phyloP scores from a whole-genome alignment of 1,140 invertebrate species.

The Cyrtorhinus lividipennis region DNA sequence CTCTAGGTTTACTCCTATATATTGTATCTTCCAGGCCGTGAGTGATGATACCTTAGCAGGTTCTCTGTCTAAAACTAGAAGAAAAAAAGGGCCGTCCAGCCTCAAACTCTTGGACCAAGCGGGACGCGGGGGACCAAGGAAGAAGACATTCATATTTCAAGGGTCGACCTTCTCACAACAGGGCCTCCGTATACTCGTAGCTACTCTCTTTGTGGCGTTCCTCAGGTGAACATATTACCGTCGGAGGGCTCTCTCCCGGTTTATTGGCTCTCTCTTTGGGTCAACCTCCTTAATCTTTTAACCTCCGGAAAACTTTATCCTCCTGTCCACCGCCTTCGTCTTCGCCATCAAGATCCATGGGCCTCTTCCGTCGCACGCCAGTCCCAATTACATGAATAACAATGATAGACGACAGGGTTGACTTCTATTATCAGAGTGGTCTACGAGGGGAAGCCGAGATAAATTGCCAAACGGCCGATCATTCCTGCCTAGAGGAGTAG shows the following conservation, averaged over 20 bases:
- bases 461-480: too few species aligned
- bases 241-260: background rate
- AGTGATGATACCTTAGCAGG: too few species aligned
- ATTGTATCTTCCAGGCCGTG: too few species aligned
- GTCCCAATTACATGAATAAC: background rate
- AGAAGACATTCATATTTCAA: constrained; percentile 9
- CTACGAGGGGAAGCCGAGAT: too few species aligned
- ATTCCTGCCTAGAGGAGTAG: too few species aligned
- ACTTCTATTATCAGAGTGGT: too few species aligned
- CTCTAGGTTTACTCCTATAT: too few species aligned
- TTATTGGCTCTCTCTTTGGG: constrained; percentile 9
- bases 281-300: constrained; percentile 10
- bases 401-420: too few species aligned
- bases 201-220: background rate
- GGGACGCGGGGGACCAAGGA: background rate
- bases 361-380: background rate
- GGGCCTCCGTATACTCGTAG: background rate
- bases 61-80: too few species aligned
- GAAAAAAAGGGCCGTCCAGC: too few species aligned
- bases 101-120: too few species aligned
- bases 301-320: constrained; percentile 3
- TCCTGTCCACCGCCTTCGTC: background rate
- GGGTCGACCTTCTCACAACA: background rate
- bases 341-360: background rate
- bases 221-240: constrained; percentile 6